Percentiles rank a stretch among this genome's conserved stretches.
phyloP scores from a whole-genome alignment of 2,888 invertebrate species.

The Phasia obesa region DNA sequence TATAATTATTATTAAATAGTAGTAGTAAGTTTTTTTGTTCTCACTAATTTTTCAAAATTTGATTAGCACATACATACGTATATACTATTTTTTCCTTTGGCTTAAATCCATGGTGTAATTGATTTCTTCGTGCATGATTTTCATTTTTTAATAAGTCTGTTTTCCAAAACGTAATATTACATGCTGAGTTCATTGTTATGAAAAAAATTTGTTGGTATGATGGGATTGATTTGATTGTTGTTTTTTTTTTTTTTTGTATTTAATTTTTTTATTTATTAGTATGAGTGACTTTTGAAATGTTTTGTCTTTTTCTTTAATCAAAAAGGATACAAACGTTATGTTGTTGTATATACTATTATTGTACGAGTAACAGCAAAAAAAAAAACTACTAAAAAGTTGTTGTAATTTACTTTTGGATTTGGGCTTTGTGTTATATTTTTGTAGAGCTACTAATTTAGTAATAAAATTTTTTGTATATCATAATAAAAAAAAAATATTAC shows the following conservation, averaged over 20 bases:
- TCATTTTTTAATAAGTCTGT: constrained; percentile 19
- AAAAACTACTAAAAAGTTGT: constrained; percentile 57
- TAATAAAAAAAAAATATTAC: no score
- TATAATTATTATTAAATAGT: constrained; percentile 65
- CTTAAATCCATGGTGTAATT: constrained; percentile 57
- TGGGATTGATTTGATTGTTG: constrained; percentile 36
- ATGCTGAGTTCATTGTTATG: constrained; percentile 51
- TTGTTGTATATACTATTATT: constrained; percentile 64
- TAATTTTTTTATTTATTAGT: constrained; percentile 33
- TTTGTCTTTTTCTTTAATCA: constrained; percentile 46
- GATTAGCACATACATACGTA: constrained; percentile 60
- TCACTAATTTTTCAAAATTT: constrained; percentile 60
- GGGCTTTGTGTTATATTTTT: constrained; percentile 8
- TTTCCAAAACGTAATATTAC: constrained; percentile 36
- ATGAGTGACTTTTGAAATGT: constrained; percentile 31
- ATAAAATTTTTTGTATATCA: constrained; percentile 11
- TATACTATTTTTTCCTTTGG: constrained; percentile 50
- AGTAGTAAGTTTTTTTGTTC: constrained; percentile 63
- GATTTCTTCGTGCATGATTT: constrained; percentile 32
- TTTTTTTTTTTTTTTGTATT: constrained; percentile 35
- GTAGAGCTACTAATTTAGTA: constrained; percentile 36
- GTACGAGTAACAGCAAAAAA: constrained; percentile 68
- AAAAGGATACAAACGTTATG: constrained; percentile 54
- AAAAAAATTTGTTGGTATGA: constrained; percentile 43
- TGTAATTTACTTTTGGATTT: constrained; percentile 39